phyloP scores from a whole-genome alignment of 2,113 vertebrate species.

The Malaclemys terrapin region DNA sequence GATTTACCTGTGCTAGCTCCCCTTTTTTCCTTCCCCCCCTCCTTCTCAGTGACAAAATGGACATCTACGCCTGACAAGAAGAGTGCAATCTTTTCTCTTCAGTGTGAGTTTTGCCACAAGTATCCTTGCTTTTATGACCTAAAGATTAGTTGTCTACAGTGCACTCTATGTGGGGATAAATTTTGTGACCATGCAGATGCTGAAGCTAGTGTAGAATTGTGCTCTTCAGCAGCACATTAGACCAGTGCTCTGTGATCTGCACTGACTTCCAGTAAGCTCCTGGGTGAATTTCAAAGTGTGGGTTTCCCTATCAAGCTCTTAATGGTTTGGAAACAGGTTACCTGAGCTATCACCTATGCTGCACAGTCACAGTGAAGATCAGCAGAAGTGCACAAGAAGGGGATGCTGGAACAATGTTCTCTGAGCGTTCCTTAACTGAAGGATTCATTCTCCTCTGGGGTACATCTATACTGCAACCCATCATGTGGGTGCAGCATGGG shows the following conservation, averaged over 20 bases:
- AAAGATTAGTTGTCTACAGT: not conserved
- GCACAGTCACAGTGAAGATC: not conserved
- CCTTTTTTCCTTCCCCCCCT: not conserved
- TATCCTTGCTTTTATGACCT: not conserved
- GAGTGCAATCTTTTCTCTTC: not conserved
- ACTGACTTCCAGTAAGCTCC: not conserved
- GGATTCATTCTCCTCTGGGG: no score
- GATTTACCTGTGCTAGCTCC: not conserved
- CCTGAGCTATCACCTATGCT: not conserved
- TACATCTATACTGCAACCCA: no score
- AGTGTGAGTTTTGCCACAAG: not conserved
- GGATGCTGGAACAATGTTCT: not conserved
- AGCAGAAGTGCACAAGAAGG: not conserved
- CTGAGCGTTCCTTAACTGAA: no score
- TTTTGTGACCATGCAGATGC: not conserved
- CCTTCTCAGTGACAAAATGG: not conserved
- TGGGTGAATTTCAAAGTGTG: accelerated
- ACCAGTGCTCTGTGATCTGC: accelerated
- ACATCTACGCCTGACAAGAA: not conserved
- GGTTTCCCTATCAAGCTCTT: not conserved
- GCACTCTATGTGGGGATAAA: not conserved
- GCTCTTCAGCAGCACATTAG: not conserved
- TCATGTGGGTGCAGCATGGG: no score
- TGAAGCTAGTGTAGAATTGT: not conserved
- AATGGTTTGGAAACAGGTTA: not conserved